A percentile compares a stretch with the other conserved stretches of the same genome.
These are phyloP conservation scores for Boulengeromyrus knoepffleri DNA, from an alignment of 2,113 vertebrate genomes.

Conservation along the genomic window DNA sequence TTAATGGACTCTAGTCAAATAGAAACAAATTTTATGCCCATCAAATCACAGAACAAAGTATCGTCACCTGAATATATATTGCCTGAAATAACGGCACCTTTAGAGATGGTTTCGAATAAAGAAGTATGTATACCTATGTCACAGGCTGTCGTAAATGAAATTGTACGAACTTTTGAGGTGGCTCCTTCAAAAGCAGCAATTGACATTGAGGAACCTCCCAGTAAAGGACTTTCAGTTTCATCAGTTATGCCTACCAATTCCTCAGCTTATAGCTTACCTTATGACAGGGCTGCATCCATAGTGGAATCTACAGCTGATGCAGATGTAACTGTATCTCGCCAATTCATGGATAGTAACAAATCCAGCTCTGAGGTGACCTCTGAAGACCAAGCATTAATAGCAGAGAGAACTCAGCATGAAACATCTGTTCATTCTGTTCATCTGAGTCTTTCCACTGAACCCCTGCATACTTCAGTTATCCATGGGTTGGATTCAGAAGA, in stretches of 20 bases:
- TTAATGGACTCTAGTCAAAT: neutral
- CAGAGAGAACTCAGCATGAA: neutral
- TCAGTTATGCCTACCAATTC: neutral
- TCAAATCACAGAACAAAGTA: neutral
- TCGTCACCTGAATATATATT: neutral
- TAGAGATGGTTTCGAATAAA: neutral
- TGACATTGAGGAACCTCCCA: neutral
- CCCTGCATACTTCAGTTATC: neutral
- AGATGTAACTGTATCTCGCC: neutral
- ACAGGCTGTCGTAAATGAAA: neutral
- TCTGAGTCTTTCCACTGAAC: neutral
- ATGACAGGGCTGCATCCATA: neutral
- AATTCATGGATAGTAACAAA: neutral
- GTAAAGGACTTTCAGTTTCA: neutral
- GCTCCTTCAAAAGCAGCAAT: constrained; percentile 15
- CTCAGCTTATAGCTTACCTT: neutral
- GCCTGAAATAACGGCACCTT: constrained; percentile 2
- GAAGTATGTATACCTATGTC: neutral
- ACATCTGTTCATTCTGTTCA: neutral
- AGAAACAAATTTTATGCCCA: neutral
- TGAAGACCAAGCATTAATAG: constrained; percentile 10
- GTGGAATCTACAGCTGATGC: neutral
- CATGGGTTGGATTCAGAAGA: neutral
- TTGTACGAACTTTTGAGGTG: neutral
- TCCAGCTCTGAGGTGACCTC: constrained; percentile 6